These are phyloP conservation scores for Anagyrus pseudococci DNA, from an alignment of 2,888 invertebrate species.

Conservation along the genomic window DNA sequence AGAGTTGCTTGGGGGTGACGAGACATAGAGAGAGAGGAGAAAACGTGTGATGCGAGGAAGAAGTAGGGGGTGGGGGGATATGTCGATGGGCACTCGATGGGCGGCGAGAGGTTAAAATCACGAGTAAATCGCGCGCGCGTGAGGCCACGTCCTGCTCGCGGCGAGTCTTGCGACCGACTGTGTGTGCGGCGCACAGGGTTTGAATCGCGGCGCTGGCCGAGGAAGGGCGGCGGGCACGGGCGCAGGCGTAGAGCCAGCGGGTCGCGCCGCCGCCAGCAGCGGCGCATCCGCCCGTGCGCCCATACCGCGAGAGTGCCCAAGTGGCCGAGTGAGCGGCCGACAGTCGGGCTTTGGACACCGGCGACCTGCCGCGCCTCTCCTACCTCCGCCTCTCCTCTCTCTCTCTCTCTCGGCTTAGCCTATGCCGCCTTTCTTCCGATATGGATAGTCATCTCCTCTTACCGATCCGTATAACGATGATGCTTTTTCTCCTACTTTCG, in stretches of 20 bases:
- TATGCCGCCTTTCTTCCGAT: no score
- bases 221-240: conserved; percentile 7
- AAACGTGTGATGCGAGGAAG: no score
- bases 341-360: conserved; percentile 16
- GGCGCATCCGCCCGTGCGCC: conserved; percentile 18
- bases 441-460: no score
- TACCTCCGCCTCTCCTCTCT: neutral
- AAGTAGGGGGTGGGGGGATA: no score
- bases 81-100: neutral
- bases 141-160: conserved; percentile 39
- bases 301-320: neutral
- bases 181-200: conserved; percentile 33
- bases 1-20: no score
- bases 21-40: no score
- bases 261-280: conserved; percentile 44
- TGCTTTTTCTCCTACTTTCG: no score
- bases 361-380: no score
- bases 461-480: no score
- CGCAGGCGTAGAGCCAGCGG: neutral
- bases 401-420: neutral
- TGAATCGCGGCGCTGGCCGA: conserved; percentile 36
- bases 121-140: conserved; percentile 11
- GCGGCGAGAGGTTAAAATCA: neutral
- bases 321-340: neutral
- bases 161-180: conserved; percentile 46